Evolutionary conservation across 2,888 invertebrate genomes (phyloP).

Genomic region (Hirtodrosophila histrioides): DNA sequence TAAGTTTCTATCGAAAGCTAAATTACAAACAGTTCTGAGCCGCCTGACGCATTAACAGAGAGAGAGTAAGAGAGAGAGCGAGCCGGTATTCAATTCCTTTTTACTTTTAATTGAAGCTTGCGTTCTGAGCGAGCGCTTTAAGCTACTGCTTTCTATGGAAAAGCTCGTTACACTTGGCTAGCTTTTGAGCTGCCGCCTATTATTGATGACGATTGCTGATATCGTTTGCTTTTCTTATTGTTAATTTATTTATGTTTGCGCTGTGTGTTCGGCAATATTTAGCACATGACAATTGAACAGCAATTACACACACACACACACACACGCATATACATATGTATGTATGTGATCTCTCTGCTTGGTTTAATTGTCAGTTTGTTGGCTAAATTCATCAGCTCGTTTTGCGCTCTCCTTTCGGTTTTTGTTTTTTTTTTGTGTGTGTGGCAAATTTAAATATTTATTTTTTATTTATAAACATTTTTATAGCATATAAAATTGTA

Average conservation of each 20-base stretch:
- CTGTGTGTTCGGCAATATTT: conserved; percentile 15
- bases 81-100: conserved; percentile 21
- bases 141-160: conserved; percentile 9
- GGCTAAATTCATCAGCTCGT: conserved; percentile 32
- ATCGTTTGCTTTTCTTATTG: conserved; percentile 35
- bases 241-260: conserved; percentile 38
- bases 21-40: conserved; percentile 18
- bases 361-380: conserved; percentile 51
- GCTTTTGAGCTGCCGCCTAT: conserved; percentile 26
- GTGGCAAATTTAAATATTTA: conserved; percentile 62
- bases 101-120: conserved; percentile 5
- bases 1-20: conserved; percentile 12
- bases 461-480: conserved; percentile 77
- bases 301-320: conserved; percentile 35
- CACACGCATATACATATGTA: conserved; percentile 10
- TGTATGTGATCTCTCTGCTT: conserved; percentile 8
- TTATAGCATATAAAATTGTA: conserved; percentile 64
- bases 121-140: conserved; percentile 4
- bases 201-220: conserved; percentile 54
- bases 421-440: conserved; percentile 23
- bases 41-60: conserved; percentile 1
- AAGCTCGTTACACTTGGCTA: conserved; percentile 50
- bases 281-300: conserved; percentile 65
- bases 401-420: conserved; percentile 17
- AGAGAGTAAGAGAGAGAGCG: background rate